Base-by-base conservation (phyloP, 2,888 invertebrate species). In the Clivina fossor region DNA sequence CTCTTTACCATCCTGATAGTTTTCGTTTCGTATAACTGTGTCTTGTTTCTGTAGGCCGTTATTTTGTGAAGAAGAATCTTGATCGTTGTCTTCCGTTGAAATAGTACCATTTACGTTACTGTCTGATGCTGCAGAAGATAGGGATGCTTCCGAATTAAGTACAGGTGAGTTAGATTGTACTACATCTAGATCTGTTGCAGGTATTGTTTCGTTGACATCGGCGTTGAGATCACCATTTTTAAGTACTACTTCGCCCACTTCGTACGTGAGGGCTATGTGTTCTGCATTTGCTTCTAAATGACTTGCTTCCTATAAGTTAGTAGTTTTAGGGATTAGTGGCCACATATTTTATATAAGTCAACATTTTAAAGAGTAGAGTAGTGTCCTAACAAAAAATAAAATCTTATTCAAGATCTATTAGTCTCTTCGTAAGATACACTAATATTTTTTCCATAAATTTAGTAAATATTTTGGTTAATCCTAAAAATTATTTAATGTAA, bases 211-310 rank as follows among this genome's bases (percentile, higher is more conserved):
- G 20, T 20, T 28, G 15, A 28, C 9, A 28, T 44, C n/a, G n/a
- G 41, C 1, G 11, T 28, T 44, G 28, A 13, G 41, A 16, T 16
- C 37, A n/a, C 35, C 37, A 19, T 48, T 48, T 16, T 48, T 48
- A 48, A 48, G 37, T 48, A 48, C 46, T 18, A 46, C 18, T 35
- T 48, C 48, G 22, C 26, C 26, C 9, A 37, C 22, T 16, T 22
- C 35, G 24, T 48, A 48, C 3, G 48, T 48, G 2, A 48, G 26
- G 7, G 35, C 48, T 9, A 48, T 48, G 26, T 48, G 48, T 16
- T 48, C 48, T 19, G 32, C 37, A 20, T 48, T 48, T 5, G 48
- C 16, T 48, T 48, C 48, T 22, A 37, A 19, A 30, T 30, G 30
- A 4, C 13, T 30, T 11, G 16, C 18, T n/a, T 16, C 40, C 40